phyloP scores from a whole-genome alignment of 2,797 vertebrate species.

The Australoheros facetus region DNA sequence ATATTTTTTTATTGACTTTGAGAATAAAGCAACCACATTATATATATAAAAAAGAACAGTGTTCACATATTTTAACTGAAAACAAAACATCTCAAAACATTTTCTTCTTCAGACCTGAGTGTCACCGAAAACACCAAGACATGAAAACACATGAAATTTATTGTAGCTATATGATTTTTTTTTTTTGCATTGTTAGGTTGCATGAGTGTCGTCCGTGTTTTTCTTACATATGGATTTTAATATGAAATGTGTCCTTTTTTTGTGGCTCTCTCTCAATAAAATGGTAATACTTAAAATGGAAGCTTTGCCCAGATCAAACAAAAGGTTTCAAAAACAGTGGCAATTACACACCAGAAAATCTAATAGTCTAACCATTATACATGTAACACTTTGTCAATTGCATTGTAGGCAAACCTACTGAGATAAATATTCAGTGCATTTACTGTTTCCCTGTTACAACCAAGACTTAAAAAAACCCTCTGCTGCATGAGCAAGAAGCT shows the following conservation, averaged over 20 bases:
- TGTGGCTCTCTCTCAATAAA: constrained; percentile 51
- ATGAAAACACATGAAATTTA: constrained; percentile 70
- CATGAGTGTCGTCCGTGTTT: constrained; percentile 63
- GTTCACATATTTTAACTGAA: constrained; percentile 78
- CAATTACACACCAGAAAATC: constrained; percentile 45
- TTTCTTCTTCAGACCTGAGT: constrained; percentile 83
- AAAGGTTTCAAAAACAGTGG: constrained; percentile 35
- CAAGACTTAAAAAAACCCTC: constrained; percentile 42
- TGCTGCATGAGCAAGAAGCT: constrained; percentile 63
- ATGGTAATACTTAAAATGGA: constrained; percentile 56
- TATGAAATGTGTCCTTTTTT: constrained; percentile 49
- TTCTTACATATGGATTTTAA: constrained; percentile 38
- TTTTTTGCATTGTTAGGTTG: constrained; percentile 80
- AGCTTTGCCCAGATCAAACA: constrained; percentile 47
- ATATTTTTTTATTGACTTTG: constrained; percentile 83
- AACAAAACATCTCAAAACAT: constrained; percentile 66
- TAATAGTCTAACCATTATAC: constrained; percentile 52
- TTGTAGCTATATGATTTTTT: constrained; percentile 65
- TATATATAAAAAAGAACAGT: constrained; percentile 73
- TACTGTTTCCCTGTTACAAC: constrained; percentile 63
- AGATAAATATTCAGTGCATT: constrained; percentile 78
- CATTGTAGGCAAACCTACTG: constrained; percentile 54
- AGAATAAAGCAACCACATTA: constrained; percentile 83
- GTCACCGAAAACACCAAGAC: constrained; percentile 77
- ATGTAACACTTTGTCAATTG: constrained; percentile 66